Evolutionary conservation across 2,113 vertebrate species (phyloP), one percentile per base, ranked within the genome.

Genomic region (Lichenostomus cassidix): DNA sequence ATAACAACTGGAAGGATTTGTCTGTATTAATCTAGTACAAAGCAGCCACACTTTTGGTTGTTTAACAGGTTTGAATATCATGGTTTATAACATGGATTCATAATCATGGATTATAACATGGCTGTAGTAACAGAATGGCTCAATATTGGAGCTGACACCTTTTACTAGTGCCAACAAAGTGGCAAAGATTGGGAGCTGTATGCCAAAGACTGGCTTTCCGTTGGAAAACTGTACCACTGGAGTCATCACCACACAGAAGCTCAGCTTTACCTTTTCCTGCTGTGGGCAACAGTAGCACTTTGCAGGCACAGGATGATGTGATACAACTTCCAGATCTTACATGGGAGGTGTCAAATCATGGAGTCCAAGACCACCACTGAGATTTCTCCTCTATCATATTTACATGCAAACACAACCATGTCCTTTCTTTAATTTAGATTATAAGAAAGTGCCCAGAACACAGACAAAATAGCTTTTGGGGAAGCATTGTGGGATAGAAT

Each of bases 31-130:
- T 64, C 44, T 69, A 68, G 19, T 37, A 83, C 33, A 74, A 92
- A 87, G 23, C 63, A 80, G 35, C 0, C 3, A 44, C 0, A 0
- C 1, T 56, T 93, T 74, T 6, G 2, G 10, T 68, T 65, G 33
- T 63, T 81, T 59, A 85, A 42, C 47, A 78, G 53, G 53, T 56
- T 86, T 65, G 23, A 28, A 18, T 83, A 50, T 11, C 24, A 7
- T 22, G 19, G 24, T 67, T 76, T 88, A 14, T 58, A 73, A 83
- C 41, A 17, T 4, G 15, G 39, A 39, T 39, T n/a, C n/a, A n/a
- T n/a, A n/a, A n/a, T n/a, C n/a, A n/a, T n/a, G n/a, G n/a, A n/a
- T n/a, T n/a, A n/a, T n/a, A n/a, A n/a, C 22, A 58, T 58, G n/a
- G 56, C 47, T 21, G 22, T 33, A 70, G 60, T n/a, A 55, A 70